A percentile compares a stretch with the other conserved stretches of the same genome.
phyloP scores from a whole-genome alignment of 2,888 invertebrate genomes.

The Drosophila mercatorum region DNA sequence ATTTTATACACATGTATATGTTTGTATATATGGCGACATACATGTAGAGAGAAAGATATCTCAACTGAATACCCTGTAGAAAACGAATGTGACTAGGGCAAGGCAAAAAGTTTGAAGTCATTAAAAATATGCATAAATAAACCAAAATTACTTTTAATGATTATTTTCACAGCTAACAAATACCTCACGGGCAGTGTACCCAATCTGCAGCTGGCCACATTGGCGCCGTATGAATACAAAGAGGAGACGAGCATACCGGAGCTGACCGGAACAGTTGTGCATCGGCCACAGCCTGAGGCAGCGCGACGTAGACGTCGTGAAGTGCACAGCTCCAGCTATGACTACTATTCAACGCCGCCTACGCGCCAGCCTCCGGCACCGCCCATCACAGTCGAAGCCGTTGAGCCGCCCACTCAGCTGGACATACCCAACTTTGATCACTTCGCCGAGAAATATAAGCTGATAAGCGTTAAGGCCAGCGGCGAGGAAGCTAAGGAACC shows the following conservation, averaged over 20 bases:
- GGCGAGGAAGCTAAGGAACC: slow-evolving; percentile 23
- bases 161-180: slow-evolving; percentile 38
- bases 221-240: slow-evolving; percentile 20
- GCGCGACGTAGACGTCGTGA: slow-evolving; percentile 43
- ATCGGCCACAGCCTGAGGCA: slow-evolving; percentile 33
- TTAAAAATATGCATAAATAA: too few species aligned
- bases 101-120: background rate
- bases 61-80: slow-evolving; percentile 3
- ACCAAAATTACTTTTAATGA: background rate
- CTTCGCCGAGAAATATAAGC: slow-evolving; percentile 66
- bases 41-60: background rate
- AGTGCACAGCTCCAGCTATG: slow-evolving; percentile 56
- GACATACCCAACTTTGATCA: slow-evolving; percentile 69
- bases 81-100: background rate
- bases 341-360: slow-evolving; percentile 48
- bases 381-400: slow-evolving; percentile 23
- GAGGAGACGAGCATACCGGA: slow-evolving; percentile 33
- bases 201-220: slow-evolving; percentile 43
- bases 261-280: slow-evolving; percentile 21
- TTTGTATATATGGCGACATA: background rate
- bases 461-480: slow-evolving; percentile 46
- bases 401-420: slow-evolving; percentile 26
- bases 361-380: slow-evolving; percentile 69
- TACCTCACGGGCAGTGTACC: slow-evolving; percentile 66
- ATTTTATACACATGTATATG: slow-evolving; percentile 3